Evolutionary conservation across 2,797 vertebrate species (phyloP).

Genomic region (Mycteria americana): DNA sequence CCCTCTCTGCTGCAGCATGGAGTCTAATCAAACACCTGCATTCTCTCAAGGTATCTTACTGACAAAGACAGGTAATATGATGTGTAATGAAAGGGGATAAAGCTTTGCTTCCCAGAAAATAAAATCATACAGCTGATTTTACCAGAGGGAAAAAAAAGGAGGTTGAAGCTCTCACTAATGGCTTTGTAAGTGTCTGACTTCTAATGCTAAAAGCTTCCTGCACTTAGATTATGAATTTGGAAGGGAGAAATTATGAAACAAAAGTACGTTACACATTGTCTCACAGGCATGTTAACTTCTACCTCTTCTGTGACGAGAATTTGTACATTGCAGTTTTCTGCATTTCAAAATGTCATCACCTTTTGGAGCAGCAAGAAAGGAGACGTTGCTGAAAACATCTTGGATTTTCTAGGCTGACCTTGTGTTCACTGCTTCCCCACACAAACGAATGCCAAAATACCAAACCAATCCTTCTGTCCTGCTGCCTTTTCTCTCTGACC

Average conservation of each 20-base stretch:
- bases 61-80: not conserved
- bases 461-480: not conserved
- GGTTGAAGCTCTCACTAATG: not conserved
- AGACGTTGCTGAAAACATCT: not conserved
- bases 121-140: not conserved
- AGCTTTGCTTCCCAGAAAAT: not conserved
- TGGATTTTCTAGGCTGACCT: not conserved
- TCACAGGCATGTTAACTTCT: not conserved
- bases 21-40: not conserved
- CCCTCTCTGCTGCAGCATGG: not conserved
- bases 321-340: not conserved
- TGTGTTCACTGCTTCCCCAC: not conserved
- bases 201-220: slow-evolving; percentile 25
- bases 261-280: not conserved
- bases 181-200: not conserved
- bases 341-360: not conserved
- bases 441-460: not conserved
- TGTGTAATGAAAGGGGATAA: not conserved
- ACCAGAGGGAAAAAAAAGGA: not conserved
- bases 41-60: not conserved
- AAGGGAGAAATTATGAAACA: not conserved
- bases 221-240: not conserved
- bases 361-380: not conserved
- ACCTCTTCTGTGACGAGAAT: not conserved
- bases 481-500: not conserved